phyloP scores from a whole-genome alignment of 2,888 invertebrate genomes.

The Plemyria rubiginata region DNA sequence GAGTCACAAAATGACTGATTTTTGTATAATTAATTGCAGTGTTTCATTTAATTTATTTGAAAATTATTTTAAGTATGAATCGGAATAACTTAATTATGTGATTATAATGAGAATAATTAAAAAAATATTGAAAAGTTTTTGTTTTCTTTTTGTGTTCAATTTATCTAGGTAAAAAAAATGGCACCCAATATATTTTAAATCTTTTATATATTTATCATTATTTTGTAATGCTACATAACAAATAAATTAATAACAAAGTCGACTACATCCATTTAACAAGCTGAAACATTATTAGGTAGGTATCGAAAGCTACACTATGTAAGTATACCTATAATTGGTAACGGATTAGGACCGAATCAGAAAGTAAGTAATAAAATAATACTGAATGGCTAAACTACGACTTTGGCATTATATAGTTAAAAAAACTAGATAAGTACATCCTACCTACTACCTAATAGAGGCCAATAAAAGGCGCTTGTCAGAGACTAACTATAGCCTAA shows the following conservation, averaged over 20 bases:
- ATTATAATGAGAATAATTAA: constrained; percentile 82
- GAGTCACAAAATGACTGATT: constrained; percentile 83
- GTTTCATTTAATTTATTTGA: constrained; percentile 81
- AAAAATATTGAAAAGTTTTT: constrained; percentile 68
- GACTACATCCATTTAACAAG: neutral
- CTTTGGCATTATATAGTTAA: constrained; percentile 9
- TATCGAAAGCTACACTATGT: constrained; percentile 10
- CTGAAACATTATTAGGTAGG: constrained; percentile 4
- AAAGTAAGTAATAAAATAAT: constrained; percentile 10
- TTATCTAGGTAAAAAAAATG: constrained; percentile 5
- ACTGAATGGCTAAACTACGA: constrained; percentile 11
- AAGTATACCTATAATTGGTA: constrained; percentile 1
- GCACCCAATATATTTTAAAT: neutral
- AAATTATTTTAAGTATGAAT: constrained; percentile 83
- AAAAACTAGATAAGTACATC: constrained; percentile 3
- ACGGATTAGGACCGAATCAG: neutral
- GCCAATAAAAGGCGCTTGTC: neutral
- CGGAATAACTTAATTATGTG: constrained; percentile 83
- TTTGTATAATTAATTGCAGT: constrained; percentile 83
- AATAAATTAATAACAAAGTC: constrained; percentile 18
- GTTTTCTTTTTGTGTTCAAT: constrained; percentile 46
- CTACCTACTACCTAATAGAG: neutral
- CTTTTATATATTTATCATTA: constrained; percentile 16
- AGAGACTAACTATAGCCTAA: neutral
- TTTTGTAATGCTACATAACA: constrained; percentile 1